Base-by-base conservation (phyloP, 2,888 invertebrate species). In the Lingula anatina region DNA sequence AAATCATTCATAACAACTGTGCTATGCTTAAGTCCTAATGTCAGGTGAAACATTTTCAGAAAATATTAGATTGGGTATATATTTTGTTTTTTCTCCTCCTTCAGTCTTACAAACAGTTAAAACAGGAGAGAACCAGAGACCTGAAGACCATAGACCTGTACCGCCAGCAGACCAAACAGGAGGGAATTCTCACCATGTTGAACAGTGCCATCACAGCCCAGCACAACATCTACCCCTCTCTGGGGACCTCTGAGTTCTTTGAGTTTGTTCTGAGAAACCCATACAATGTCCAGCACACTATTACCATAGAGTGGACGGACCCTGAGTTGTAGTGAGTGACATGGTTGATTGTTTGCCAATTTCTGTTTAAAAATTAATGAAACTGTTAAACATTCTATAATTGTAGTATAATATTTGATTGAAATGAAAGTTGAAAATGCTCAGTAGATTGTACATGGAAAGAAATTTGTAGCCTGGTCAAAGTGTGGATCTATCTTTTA, bases 201-300 rank as follows among this genome's bases (percentile, higher is more conserved):
- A 75, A 67, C 53, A 62, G 68, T 46, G 68, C 76, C 2, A 77
- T 80, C 46, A 77, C 78, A 3, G 70, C 72, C 2, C 71, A 73
- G 31, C 76, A 79, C 56, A 61, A 67, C n/a, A 67, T 80, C 26
- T 68, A 71, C 54, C 75, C 78, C 1, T 68, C 74, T 2, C 68
- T 79, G 51, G 81, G 79, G 18, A 70, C 72, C 5, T 65, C 75
- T 9, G 72, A 78, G 49, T 79, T 80, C 66, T 79, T 81, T 58
- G 80, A 80, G 61, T 81, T 75, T 63, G 69, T 75, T 2, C 63
- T 81, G n/a, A 62, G 69, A 35, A 81, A 81, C 58, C 78, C 78
- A 0, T 76, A 67, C 62, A 75, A 71, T 46, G 59, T 63, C 3
- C 66, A 75, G 42, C 70, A 72, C 44, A 70, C 68, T 3, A 56